Base-by-base conservation (phyloP, 2,888 invertebrate genomes). In the Tethea ocularis region DNA sequence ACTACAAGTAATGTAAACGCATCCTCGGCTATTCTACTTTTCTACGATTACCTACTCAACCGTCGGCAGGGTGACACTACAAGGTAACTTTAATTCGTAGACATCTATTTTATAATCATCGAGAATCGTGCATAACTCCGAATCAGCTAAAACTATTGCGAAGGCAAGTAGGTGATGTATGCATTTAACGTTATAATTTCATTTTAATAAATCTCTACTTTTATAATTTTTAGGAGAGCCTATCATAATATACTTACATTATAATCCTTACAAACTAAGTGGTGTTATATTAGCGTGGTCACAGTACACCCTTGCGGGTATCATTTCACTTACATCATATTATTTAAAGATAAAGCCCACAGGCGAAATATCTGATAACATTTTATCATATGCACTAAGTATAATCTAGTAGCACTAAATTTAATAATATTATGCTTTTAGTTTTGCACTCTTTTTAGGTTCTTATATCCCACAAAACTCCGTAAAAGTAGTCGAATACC, bases 151-250 rank as follows among this genome's bases (percentile, higher is more conserved):
- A 79, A 77, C 85, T 87, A 88, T 87, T 83, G 88, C 87, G 75
- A 88, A 91, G 91, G 91, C 91, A 90, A 89, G 87, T 88, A 84
- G 88, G 91, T 91, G 90, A 89, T 86, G 85, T 86, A 87, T 82
- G 85, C 84, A 77, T 82, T 77, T 74, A 76, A 69, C 75, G 71
- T 76, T 79, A 69, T 64, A 69, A 72, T 78, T 75, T 75, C 64
- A 71, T 75, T 79, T 70, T 63, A 69, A 73, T 78, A 78, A 78
- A 77, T 75, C 69, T 77, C 77, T 82, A 82, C 78, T 76, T 74
- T 72, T 75, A 79, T 81, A 82, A n/a, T 75, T 81, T 71, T 69
- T 73, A 72, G 76, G 75, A 78, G 74, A 75, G 80, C 75, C 68
- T 78, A 77, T 59, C 63, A 63, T 68, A 69, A 71, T 74, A 71